Evolutionary conservation across 2,113 vertebrate genomes (phyloP).

Genomic region (Psittacara wagleri): DNA sequence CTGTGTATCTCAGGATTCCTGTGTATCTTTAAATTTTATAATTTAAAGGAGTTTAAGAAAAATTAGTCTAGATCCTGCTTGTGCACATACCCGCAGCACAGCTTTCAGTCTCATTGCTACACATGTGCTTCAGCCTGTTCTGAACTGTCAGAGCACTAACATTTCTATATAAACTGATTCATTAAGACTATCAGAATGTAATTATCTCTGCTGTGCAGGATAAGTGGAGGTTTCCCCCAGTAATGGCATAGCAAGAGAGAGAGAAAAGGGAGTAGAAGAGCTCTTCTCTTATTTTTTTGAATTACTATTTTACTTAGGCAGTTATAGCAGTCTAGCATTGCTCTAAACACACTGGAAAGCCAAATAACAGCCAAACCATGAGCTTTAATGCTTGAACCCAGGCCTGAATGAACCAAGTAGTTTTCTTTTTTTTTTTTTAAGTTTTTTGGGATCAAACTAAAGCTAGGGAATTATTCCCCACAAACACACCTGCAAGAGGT

Average conservation of each 20-base stretch:
- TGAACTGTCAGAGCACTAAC: background rate
- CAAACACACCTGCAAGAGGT: background rate
- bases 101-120: background rate
- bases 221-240: background rate
- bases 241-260: background rate
- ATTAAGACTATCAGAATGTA: background rate
- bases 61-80: background rate
- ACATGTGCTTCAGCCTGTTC: background rate
- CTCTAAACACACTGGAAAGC: background rate
- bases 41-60: background rate
- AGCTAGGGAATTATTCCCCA: background rate
- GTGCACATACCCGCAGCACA: background rate
- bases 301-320: background rate
- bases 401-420: rapidly evolving
- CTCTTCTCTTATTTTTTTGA: background rate
- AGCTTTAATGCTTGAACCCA: background rate
- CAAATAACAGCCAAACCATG: background rate
- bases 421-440: background rate
- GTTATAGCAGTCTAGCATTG: background rate
- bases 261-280: background rate
- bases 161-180: background rate
- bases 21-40: background rate
- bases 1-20: background rate
- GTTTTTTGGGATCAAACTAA: background rate
- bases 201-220: background rate